These are phyloP conservation scores for Ovis aries DNA, from an alignment of 2,113 vertebrate species.

Conservation along the genomic window DNA sequence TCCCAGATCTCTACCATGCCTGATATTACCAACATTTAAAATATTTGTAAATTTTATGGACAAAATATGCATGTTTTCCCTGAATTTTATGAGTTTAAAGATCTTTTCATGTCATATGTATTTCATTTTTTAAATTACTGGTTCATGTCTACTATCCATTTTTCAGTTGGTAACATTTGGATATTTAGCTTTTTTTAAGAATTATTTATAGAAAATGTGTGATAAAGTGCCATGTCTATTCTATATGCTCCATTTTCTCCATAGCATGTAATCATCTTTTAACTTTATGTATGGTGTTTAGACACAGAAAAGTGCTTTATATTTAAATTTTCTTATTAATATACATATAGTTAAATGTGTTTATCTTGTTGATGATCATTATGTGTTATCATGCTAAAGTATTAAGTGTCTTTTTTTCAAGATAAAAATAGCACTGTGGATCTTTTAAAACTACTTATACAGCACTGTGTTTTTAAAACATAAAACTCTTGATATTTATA, in stretches of 20 bases:
- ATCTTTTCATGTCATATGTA: background rate
- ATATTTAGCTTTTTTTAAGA: background rate
- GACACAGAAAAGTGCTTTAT: background rate
- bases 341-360: background rate
- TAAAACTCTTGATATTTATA: background rate
- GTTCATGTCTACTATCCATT: background rate
- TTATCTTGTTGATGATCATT: background rate
- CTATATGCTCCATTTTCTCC: background rate
- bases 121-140: background rate
- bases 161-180: background rate
- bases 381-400: background rate
- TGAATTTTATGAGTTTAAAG: background rate
- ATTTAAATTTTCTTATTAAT: background rate
- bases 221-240: background rate
- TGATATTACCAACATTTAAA: background rate
- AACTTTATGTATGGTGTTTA: background rate
- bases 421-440: background rate
- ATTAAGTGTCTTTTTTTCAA: background rate
- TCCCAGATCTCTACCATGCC: background rate
- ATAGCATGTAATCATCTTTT: background rate
- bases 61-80: background rate
- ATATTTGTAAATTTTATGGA: background rate
- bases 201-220: background rate
- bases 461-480: background rate
- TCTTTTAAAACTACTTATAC: background rate